Conservation (phyloP, 2,888 invertebrate genomes). For the Apodemia mormo region DNA sequence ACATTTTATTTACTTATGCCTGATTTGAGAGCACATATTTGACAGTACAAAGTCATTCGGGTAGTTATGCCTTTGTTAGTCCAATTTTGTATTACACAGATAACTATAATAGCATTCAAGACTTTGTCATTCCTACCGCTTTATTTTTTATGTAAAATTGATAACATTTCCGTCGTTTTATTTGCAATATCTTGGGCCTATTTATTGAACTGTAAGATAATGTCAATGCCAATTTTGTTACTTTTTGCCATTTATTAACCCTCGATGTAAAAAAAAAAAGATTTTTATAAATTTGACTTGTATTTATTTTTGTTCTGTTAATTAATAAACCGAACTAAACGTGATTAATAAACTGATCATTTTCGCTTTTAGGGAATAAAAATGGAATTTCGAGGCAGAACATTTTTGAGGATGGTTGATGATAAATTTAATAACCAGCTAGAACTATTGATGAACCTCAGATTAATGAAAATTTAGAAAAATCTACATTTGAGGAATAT, state of each 20-base stretch:
- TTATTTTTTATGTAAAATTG: conserved; percentile 26
- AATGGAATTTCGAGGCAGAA: conserved; percentile 28
- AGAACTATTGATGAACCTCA: conserved; percentile 22
- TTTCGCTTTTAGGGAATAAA: conserved; percentile 30
- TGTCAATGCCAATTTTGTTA: background rate
- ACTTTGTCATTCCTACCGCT: conserved; percentile 30
- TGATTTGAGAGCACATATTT: conserved; percentile 29
- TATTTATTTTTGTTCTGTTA: background rate
- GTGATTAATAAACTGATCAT: conserved; percentile 21
- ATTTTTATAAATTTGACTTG: background rate
- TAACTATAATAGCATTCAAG: conserved; percentile 25
- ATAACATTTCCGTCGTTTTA: conserved; percentile 27
- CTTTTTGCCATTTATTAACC: background rate
- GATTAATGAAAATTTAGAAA: too few species aligned
- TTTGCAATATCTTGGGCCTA: conserved; percentile 26
- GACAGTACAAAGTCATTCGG: conserved; percentile 19
- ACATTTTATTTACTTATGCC: conserved; percentile 4
- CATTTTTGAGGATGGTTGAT: conserved; percentile 30
- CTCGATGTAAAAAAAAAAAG: background rate
- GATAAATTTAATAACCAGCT: conserved; percentile 10
- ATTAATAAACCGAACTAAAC: conserved; percentile 19
- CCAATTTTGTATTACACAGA: conserved; percentile 21
- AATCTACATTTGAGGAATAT: conserved; percentile 9
- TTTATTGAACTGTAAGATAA: conserved; percentile 20
- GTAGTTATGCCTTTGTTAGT: conserved; percentile 30